Base-by-base conservation (phyloP, 2,797 vertebrate genomes). In the Eulemur rubriventer region DNA sequence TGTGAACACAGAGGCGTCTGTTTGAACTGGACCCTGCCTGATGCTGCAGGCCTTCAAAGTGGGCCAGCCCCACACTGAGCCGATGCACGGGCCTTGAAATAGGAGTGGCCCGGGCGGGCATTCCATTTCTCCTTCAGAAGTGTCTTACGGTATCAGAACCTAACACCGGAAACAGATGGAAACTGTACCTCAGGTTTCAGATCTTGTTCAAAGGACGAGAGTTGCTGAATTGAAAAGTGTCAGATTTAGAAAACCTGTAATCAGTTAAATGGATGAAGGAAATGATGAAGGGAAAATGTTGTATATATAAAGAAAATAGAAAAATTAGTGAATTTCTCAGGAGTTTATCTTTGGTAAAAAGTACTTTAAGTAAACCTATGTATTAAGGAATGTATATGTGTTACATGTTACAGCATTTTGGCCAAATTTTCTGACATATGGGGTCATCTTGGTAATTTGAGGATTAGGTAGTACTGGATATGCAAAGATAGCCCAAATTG, bases 131-230 rank as follows among this genome's bases (percentile, higher is more conserved):
- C 67, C 95, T 96, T 94, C 75, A 57, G 91, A 88, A 95, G 91
- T 41, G 24, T 92, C 92, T 90, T 52, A 63, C 18, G 16, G 38
- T 69, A 52, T 94, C 80, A 87, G 97, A 97, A 95, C 92, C 72
- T 78, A 94, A 97, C 63, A 80, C 81, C 50, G 35, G 91, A 96
- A 78, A 78, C 80, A 94, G 81, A 96, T 95, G 87, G 94, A 97
- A 92, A 92, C 90, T 79, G 43, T 73, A 89, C 87, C 94, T 97
- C 67, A 18, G 92, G 93, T 97, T 97, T 98, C 94, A 92, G 94
- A 81, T 93, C 95, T 96, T 93, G 38, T 96, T 96, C 78, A 92
- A 96, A 95, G 89, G 89, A 95, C 43, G 72, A 43, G 48, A 96
- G 65, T 28, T 78, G 61, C 50, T 7, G 55, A 92, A 83, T 59